These are phyloP conservation scores for Acropora tenuis DNA, from an alignment of 64 coral and sea anemone genomes.

Conservation along the genomic window DNA sequence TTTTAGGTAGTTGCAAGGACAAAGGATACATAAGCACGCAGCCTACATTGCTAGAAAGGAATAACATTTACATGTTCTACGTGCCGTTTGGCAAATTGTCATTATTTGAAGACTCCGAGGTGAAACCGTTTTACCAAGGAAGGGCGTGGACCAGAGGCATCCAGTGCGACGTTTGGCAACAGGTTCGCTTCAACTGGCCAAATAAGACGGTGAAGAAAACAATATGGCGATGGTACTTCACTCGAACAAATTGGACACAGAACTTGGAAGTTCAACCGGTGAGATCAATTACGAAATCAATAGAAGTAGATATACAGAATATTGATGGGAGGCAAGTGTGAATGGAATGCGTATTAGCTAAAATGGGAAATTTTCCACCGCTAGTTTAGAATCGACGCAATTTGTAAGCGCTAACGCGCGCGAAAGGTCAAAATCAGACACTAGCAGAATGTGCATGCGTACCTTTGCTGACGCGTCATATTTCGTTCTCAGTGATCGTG, in stretches of 20 bases:
- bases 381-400: too few relatives aligned
- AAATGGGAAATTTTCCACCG: too few relatives aligned
- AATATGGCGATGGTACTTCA: constrained; percentile 42
- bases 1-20: background rate
- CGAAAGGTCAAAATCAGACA: too few relatives aligned
- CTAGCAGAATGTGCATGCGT: too few relatives aligned
- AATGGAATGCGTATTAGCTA: too few relatives aligned
- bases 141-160: background rate
- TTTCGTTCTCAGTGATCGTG: too few relatives aligned
- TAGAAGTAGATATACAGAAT: background rate
- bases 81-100: constrained; percentile 22
- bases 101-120: constrained; percentile 6
- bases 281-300: background rate
- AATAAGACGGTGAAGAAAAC: background rate
- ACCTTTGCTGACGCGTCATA: too few relatives aligned
- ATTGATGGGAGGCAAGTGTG: too few relatives aligned
- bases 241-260: background rate
- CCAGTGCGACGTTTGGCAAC: constrained; percentile 34
- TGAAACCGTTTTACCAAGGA: constrained; percentile 16
- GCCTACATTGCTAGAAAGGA: background rate
- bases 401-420: too few relatives aligned
- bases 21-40: background rate
- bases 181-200: constrained; percentile 13
- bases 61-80: background rate
- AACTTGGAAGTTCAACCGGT: background rate